These are phyloP conservation scores for Recurvirostra avosetta DNA, from an alignment of 2,113 vertebrate genomes.

Conservation along the genomic window DNA sequence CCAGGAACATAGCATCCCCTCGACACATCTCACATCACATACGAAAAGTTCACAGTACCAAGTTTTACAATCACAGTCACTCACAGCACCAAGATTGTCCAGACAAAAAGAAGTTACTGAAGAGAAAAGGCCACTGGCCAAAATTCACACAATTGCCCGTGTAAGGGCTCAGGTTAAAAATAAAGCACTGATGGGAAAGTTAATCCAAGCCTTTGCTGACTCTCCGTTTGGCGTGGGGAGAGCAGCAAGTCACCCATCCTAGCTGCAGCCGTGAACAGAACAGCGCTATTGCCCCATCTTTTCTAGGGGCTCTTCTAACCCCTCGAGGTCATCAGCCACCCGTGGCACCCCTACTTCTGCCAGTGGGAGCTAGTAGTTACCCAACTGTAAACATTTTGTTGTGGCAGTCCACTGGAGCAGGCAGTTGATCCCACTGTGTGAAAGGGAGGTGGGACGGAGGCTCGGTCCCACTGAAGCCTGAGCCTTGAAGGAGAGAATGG, in stretches of 20 bases:
- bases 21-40: conserved; percentile 26
- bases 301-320: neutral
- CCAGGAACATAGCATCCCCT: conserved; percentile 50
- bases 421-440: neutral
- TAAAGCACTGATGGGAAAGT: conserved; percentile 52
- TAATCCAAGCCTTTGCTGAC: neutral
- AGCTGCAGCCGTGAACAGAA: neutral
- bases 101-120: conserved; percentile 46
- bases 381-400: conserved; percentile 28
- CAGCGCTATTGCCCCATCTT: neutral
- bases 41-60: conserved; percentile 59
- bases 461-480: neutral
- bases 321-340: neutral
- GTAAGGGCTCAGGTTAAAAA: conserved; percentile 48
- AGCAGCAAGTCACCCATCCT: neutral
- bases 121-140: conserved; percentile 53
- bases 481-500: neutral
- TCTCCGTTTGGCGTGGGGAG: neutral
- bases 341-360: neutral
- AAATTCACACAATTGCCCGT: conserved; percentile 43
- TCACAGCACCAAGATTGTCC: conserved; percentile 64
- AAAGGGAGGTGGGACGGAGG: neutral
- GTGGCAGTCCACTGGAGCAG: neutral
- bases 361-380: neutral
- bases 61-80: conserved; percentile 68